phyloP scores from a whole-genome alignment of 2,888 invertebrate species.

The Serripes groenlandicus region DNA sequence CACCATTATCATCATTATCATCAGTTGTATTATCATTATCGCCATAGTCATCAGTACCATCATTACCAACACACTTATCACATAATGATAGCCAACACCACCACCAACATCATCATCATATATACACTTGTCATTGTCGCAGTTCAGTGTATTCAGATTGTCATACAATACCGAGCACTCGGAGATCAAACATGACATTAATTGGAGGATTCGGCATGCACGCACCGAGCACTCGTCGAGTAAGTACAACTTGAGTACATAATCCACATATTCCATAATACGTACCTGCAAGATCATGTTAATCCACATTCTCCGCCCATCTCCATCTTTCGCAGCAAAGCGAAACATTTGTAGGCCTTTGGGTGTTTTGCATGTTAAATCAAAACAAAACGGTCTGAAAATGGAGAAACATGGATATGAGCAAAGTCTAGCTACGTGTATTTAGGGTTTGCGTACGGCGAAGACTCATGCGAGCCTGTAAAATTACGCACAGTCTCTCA shows the following conservation, averaged over 20 bases:
- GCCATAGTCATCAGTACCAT: too few species aligned
- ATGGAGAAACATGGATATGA: background rate
- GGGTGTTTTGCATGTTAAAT: conserved; percentile 3
- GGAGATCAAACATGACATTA: background rate
- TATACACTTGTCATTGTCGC: background rate
- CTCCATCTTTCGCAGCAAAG: conserved; percentile 10
- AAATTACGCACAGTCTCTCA: too few species aligned
- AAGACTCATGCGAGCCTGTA: too few species aligned
- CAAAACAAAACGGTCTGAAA: conserved; percentile 23
- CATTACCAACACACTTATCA: background rate
- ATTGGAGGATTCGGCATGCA: too few species aligned
- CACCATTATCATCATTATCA: background rate
- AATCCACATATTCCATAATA: too few species aligned
- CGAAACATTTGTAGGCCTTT: conserved; percentile 18
- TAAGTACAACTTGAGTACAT: too few species aligned
- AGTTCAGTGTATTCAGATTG: background rate
- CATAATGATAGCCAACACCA: background rate
- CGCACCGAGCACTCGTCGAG: too few species aligned
- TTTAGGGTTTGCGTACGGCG: background rate
- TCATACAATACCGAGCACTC: background rate
- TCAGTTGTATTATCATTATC: background rate
- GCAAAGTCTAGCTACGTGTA: background rate
- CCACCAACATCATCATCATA: background rate
- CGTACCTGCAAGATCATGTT: background rate
- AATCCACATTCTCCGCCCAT: conserved; percentile 9